A percentile compares a stretch with the other conserved stretches of the same genome.
These are phyloP conservation scores for Dicyrtomina minuta DNA, from an alignment of 2,888 invertebrate species.

Conservation along the genomic window DNA sequence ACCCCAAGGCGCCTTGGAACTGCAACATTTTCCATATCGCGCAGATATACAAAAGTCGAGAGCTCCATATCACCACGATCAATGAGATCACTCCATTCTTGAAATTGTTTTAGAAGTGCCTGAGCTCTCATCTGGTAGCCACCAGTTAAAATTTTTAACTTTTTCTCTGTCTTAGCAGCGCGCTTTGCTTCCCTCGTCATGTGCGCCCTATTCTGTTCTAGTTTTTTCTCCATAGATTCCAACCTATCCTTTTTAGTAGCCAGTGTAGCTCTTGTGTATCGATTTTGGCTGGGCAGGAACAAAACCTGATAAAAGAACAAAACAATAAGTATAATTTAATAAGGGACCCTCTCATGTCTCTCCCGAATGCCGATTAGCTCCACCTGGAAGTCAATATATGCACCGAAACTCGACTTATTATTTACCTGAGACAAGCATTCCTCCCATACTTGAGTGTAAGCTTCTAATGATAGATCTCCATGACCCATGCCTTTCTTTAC, in stretches of 20 bases:
- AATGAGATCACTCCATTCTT: conserved; percentile 82
- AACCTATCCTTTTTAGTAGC: conserved; percentile 95
- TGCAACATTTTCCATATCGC: conserved; percentile 85
- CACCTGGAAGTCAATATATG: too few relatives aligned
- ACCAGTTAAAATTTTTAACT: conserved; percentile 90
- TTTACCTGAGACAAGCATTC: conserved; percentile 86
- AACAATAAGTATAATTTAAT: background rate
- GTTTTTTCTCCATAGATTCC: conserved; percentile 85
- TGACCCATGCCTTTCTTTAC: conserved; percentile 94
- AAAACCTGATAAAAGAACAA: conserved; percentile 64
- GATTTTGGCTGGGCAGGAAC: conserved; percentile 85
- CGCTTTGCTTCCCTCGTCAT: conserved; percentile 97
- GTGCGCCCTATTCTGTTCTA: conserved; percentile 90
- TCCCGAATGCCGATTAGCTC: too few relatives aligned
- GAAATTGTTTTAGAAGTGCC: conserved; percentile 80
- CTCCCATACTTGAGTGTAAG: conserved; percentile 94
- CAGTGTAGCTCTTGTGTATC: conserved; percentile 90
- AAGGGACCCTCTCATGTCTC: too few relatives aligned
- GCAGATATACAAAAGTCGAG: conserved; percentile 85
- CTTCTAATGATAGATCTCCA: conserved; percentile 86
- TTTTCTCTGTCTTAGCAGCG: conserved; percentile 97
- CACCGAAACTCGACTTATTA: too few relatives aligned
- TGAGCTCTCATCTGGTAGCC: conserved; percentile 85
- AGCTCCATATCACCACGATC: conserved; percentile 86
- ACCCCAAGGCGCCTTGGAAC: conserved; percentile 87